Base-by-base conservation (phyloP, 2,888 invertebrate species). In the Lasius fuliginosus region DNA sequence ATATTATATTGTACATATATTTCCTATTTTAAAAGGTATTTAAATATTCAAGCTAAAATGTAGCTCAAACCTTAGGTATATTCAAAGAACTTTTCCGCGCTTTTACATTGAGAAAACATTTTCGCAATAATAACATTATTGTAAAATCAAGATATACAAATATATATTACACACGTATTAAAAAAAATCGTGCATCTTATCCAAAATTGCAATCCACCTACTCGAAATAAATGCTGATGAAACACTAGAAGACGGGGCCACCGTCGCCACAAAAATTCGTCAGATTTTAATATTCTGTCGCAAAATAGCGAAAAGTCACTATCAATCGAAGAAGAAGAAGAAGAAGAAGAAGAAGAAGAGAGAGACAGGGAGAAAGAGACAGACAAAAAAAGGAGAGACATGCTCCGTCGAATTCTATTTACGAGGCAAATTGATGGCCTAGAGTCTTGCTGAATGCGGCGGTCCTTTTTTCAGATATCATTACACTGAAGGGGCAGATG, bases 401-500 rank as follows among this genome's bases (percentile, higher is more conserved):
- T 67, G 64, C 67, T 85, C 30, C 75, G 65, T 42, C 46, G 79
- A 88, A 85, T 91, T 84, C 90, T 90, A 90, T 92, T 93, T 92
- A 93, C 87, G 89, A 92, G 90, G 89, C 88, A 93, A 92, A 93
- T 93, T 92, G 92, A 93, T 92, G 92, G 92, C 90, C 86, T 85
- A 90, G 89, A 65, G 76, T 81, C 73, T 82, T 68, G 60, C 30
- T 91, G 87, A 90, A 90, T 88, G 76, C 86, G 65, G 74, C 75
- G 77, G 85, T 84, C 88, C 85, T 90, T 89, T 90, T 90, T 89
- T 85, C 79, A 89, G 92, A 92, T 93, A 93, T 94, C 94, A 94
- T 94, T 94, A 93, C 93, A 90, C 91, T 88, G 88, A 91, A 92
- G 92, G 92, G 92, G 91, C 94, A 94, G 94, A 94, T 94, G 94